Evolutionary conservation across 2,888 invertebrate genomes (phyloP), one percentile per base, ranked within the genome.

Genomic region (Cosmia trapezina): DNA sequence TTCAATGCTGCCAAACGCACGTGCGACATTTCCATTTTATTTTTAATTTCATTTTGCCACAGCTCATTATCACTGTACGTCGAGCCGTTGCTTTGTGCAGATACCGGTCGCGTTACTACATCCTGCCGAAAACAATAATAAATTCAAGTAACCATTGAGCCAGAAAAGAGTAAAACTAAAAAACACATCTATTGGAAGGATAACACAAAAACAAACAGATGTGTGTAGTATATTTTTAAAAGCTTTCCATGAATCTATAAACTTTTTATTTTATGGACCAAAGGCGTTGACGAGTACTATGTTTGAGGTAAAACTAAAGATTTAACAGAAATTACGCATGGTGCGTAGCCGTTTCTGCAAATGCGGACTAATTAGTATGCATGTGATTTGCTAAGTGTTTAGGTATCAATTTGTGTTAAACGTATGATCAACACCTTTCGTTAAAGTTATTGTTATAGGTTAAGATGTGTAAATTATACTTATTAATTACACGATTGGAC

Each of bases 11-110:
- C 93, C 70, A 97, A 91, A 49, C 97, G 96, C 80, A 96, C 96
- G 86, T 97, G 97, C 0, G 97, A 97, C 84, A 97, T 93, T 87
- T 97, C 97, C 94, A 97, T 96, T 90, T 97, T 97, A 81, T 96
- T 96, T 83, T 97, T 97, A 47, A 97, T 93, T 84, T 97, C 96
- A 83, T 96, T 96, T 88, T 97, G 97, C 93, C 97, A 96, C 49
- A 95, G 91, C 74, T 96, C 96, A 88, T 96, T 97, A 45, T 96
- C 96, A 78, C 96, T 96, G 81, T 96, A 97, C 5, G 93, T 91
- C 0, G 95, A 96, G 69, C 93, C 95, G 83, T 95, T 96, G 86
- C 94, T 96, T 89, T 96, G 96, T 28, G 93, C 96, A 33, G 96
- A 96, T 62, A 93, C 93, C n/a, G 95, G 96, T 65, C 96, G 91